A percentile compares a stretch with the other conserved stretches of the same genome.
Conservation (phyloP, 2,113 vertebrate genomes). For the Anseranas semipalmata region DNA sequence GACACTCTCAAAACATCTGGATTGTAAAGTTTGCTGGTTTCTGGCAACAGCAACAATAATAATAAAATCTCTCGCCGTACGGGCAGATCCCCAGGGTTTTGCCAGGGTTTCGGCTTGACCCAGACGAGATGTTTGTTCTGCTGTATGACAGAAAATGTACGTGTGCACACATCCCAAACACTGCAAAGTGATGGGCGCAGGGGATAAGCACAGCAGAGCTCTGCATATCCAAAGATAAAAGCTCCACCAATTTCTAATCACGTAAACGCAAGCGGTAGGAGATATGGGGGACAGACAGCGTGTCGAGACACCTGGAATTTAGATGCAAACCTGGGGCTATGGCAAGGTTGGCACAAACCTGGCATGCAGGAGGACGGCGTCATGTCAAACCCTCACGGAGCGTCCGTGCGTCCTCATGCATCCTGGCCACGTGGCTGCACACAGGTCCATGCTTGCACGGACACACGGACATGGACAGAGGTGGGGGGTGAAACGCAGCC, state of each 20-base stretch:
- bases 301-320: fast-evolving
- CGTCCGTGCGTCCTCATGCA: not conserved
- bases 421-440: not conserved
- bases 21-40: constrained; percentile 9
- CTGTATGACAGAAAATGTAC: fast-evolving
- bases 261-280: fast-evolving
- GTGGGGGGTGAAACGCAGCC: not conserved
- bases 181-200: not conserved
- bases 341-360: too few relatives aligned
- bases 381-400: fast-evolving
- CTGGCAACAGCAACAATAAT: not conserved
- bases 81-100: not conserved
- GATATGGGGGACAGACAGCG: fast-evolving
- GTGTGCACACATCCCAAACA: not conserved
- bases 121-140: not conserved
- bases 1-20: constrained; percentile 28
- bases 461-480: too few relatives aligned
- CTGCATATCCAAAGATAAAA: not conserved
- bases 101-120: not conserved
- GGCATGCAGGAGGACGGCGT: fast-evolving
- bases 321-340: fast-evolving
- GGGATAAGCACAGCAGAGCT: too few relatives aligned
- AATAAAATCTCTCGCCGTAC: not conserved
- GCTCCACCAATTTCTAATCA: not conserved
- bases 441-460: not conserved